Percentiles rank a stretch among this genome's conserved stretches.
phyloP scores from a whole-genome alignment of 1,140 invertebrate species.

The Magallana angulata region DNA sequence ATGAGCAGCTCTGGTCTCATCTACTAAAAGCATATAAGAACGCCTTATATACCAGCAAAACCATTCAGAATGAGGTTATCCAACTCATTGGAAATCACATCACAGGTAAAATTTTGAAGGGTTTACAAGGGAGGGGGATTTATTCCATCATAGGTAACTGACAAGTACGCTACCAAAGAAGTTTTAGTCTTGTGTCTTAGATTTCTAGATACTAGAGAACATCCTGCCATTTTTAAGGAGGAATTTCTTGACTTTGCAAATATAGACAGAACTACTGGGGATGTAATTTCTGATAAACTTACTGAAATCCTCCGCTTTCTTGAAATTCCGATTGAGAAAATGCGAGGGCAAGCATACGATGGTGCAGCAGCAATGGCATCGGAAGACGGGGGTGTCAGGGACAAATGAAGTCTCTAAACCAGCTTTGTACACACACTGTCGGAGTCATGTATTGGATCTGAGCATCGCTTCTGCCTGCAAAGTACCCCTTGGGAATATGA shows the following conservation, averaged over 20 bases:
- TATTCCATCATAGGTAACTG: slow-evolving; percentile 21
- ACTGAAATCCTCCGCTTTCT: too few relatives aligned
- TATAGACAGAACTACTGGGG: too few relatives aligned
- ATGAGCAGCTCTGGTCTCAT: too few relatives aligned
- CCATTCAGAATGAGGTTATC: too few relatives aligned
- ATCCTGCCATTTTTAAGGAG: not conserved
- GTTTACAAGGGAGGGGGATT: not conserved
- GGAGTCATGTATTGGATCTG: slow-evolving; percentile 7
- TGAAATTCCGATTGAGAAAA: too few relatives aligned
- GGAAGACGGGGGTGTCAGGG: not conserved
- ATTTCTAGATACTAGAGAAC: not conserved
- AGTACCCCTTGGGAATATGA: not conserved
- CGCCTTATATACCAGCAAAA: too few relatives aligned
- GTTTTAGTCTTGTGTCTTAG: not conserved
- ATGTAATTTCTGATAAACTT: too few relatives aligned
- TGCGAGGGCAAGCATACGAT: too few relatives aligned
- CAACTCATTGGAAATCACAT: too few relatives aligned
- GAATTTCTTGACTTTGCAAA: too few relatives aligned
- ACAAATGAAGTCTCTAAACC: slow-evolving; percentile 6
- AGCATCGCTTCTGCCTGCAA: slow-evolving; percentile 1
- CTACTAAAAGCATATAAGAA: too few relatives aligned
- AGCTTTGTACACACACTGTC: slow-evolving; percentile 17
- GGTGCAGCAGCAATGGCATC: too few relatives aligned
- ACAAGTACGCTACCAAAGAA: slow-evolving; percentile 28
- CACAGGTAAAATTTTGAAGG: not conserved